These are phyloP conservation scores for Hipposideros armiger DNA, from an alignment of 2,113 vertebrate genomes.

Conservation along the genomic window DNA sequence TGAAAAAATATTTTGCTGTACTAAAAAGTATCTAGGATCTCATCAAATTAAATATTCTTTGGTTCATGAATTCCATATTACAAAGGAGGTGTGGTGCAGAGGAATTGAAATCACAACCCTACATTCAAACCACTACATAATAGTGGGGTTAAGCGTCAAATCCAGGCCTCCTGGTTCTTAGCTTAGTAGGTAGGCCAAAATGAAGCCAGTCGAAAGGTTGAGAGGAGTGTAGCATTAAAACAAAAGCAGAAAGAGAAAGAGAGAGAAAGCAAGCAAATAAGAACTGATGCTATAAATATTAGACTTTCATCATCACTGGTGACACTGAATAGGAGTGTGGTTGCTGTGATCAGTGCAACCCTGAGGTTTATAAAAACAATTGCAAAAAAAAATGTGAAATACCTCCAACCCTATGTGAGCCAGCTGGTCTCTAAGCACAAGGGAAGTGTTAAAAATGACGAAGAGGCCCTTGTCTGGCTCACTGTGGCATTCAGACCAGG, in stretches of 20 bases:
- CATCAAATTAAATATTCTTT: constrained; percentile 25
- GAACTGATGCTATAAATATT: not conserved
- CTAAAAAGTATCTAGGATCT: constrained; percentile 5
- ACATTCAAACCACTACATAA: not conserved
- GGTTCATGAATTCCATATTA: not conserved
- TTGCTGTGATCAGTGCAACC: not conserved
- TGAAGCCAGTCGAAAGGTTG: not conserved
- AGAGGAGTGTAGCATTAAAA: constrained; percentile 32
- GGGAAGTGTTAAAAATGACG: rapidly evolving
- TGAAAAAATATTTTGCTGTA: not conserved
- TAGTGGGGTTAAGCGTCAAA: not conserved
- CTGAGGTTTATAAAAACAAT: not conserved
- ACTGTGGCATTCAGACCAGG: not conserved
- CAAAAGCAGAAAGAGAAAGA: not conserved
- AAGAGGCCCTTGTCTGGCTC: not conserved
- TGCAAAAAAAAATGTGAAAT: not conserved
- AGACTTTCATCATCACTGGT: not conserved
- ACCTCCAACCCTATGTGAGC: not conserved
- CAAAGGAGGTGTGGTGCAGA: not conserved
- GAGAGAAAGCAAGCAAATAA: not conserved
- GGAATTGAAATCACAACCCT: not conserved
- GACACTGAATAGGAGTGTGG: not conserved
- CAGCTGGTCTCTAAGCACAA: not conserved
- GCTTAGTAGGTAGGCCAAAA: not conserved
- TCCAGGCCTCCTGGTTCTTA: not conserved